Evolutionary conservation across 1,140 invertebrate genomes (phyloP).

Genomic region (Phortica variegata): DNA sequence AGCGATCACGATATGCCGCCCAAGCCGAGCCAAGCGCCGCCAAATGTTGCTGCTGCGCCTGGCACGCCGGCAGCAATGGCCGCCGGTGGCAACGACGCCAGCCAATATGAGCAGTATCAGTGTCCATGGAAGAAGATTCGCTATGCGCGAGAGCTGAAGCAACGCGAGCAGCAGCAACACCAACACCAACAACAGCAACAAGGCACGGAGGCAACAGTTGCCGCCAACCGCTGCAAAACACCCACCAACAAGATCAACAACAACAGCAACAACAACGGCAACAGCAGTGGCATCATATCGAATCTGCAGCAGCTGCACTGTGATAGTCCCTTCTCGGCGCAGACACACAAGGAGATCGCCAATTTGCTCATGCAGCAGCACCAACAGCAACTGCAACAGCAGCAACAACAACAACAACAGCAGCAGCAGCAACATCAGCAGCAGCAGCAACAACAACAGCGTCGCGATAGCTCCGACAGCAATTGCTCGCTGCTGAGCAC

Average conservation of each 20-base stretch:
- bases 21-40: slow-evolving; percentile 9
- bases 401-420: slow-evolving; percentile 31
- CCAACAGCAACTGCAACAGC: slow-evolving; percentile 9
- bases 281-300: slow-evolving; percentile 12
- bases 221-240: slow-evolving; percentile 7
- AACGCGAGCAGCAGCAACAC: slow-evolving; percentile 35
- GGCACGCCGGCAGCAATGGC: background rate
- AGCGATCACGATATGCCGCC: slow-evolving; percentile 32
- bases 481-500: slow-evolving; percentile 52
- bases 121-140: slow-evolving; percentile 56
- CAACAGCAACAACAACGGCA: slow-evolving; percentile 6
- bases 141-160: slow-evolving; percentile 51
- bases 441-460: slow-evolving; percentile 40
- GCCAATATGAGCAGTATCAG: slow-evolving; percentile 47
- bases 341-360: slow-evolving; percentile 53
- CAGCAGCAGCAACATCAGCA: slow-evolving; percentile 24
- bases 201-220: slow-evolving; percentile 15
- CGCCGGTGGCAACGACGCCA: background rate
- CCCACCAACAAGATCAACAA: slow-evolving; percentile 15
- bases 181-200: too few species aligned
- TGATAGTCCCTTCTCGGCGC: slow-evolving; percentile 47
- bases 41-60: slow-evolving; percentile 2
- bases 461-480: slow-evolving; percentile 51
- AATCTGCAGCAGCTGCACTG: slow-evolving; percentile 26
- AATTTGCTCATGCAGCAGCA: slow-evolving; percentile 36